Evolutionary conservation across 2,888 invertebrate genomes (phyloP).

Genomic region (Parochlus steinenii): DNA sequence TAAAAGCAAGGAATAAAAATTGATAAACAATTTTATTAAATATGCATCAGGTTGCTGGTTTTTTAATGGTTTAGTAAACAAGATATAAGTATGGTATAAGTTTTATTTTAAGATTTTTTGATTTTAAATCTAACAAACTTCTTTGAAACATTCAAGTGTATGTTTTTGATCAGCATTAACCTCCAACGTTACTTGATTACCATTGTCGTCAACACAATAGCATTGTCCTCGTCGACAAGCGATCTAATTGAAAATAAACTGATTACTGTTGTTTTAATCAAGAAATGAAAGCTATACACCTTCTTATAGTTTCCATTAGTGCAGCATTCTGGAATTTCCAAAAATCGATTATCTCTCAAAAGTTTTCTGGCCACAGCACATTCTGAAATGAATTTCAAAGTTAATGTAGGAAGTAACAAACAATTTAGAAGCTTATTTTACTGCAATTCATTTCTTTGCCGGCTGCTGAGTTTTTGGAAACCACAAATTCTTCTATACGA

Average conservation of each 20-base stretch:
- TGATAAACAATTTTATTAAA: too few species aligned
- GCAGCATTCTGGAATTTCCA: constrained; percentile 39
- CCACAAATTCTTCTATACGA: constrained; percentile 34
- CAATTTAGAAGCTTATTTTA: constrained; percentile 22
- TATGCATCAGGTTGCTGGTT: too few species aligned
- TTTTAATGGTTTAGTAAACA: too few species aligned
- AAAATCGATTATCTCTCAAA: constrained; percentile 27
- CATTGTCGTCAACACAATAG: constrained; percentile 44
- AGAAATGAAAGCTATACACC: constrained; percentile 13
- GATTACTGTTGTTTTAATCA: constrained; percentile 1
- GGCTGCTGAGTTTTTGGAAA: constrained; percentile 26
- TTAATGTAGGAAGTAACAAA: background rate
- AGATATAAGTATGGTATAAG: too few species aligned
- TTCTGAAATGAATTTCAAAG: constrained; percentile 31
- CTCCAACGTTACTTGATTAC: constrained; percentile 32
- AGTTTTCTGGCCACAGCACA: constrained; percentile 39
- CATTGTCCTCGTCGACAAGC: constrained; percentile 45
- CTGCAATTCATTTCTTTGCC: constrained; percentile 41
- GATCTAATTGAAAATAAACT: constrained; percentile 19
- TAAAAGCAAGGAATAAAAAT: too few species aligned
- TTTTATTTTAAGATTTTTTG: too few species aligned
- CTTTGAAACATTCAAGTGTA: constrained; percentile 6
- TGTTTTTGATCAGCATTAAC: constrained; percentile 16
- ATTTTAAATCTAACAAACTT: too few species aligned
- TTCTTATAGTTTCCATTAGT: constrained; percentile 43